Percentiles rank a stretch among this genome's conserved stretches.
These are phyloP conservation scores for Notechis scutatus DNA, from an alignment of 2,113 vertebrate genomes.

Conservation along the genomic window DNA sequence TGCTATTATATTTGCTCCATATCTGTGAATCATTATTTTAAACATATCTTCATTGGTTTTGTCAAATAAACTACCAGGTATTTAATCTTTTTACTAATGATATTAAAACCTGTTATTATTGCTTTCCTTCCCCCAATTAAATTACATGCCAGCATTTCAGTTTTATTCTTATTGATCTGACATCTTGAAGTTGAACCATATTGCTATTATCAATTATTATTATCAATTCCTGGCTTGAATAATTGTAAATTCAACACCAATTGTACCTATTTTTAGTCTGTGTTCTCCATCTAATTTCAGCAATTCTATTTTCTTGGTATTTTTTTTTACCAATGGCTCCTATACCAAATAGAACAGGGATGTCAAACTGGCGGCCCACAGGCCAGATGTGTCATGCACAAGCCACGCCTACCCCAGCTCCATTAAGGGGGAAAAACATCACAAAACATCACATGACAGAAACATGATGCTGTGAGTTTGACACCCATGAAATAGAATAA, in stretches of 20 bases:
- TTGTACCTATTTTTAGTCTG: neutral
- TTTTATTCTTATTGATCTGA: neutral
- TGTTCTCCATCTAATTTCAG: neutral
- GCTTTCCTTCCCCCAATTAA: neutral
- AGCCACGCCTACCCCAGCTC: too few species aligned
- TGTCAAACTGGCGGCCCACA: too few species aligned
- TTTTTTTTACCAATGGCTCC: neutral
- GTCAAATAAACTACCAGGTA: neutral
- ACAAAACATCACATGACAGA: accelerated
- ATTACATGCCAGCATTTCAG: neutral
- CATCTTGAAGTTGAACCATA: neutral
- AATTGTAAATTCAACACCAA: neutral
- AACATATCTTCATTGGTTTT: neutral
- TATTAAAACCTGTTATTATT: neutral
- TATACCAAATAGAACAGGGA: neutral
- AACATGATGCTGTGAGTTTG: too few species aligned
- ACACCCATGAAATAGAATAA: neutral
- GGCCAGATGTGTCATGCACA: too few species aligned
- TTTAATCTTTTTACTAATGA: neutral
- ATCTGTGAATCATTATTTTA: neutral
- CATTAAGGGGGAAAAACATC: too few species aligned
- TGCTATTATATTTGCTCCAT: neutral
- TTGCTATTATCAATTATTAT: neutral
- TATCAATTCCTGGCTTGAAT: neutral
- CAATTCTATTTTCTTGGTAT: neutral